Conservation (phyloP, 2,888 invertebrate genomes). For the Argyresthia albistria region DNA sequence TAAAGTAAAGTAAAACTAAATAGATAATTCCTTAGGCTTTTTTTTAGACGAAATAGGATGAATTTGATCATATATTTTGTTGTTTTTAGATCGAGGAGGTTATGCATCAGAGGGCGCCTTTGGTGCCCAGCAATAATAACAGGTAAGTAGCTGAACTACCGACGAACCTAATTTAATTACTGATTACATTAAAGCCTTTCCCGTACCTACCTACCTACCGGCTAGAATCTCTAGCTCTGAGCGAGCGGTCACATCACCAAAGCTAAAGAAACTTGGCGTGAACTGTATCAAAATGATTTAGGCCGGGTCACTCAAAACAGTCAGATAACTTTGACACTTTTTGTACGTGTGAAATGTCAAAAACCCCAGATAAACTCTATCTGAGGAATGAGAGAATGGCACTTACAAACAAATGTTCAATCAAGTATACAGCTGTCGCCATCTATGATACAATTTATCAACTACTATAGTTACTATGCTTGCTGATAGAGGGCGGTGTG, state of each 20-base stretch:
- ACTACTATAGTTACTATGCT: slow-evolving; percentile 8
- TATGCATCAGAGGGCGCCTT: slow-evolving; percentile 67
- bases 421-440: slow-evolving; percentile 22
- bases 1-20: no score
- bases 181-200: no score
- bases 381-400: no score
- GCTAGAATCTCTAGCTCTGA: no score
- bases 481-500: slow-evolving; percentile 21
- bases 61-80: slow-evolving; percentile 7
- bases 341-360: no score
- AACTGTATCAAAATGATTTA: no score
- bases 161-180: background rate
- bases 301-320: background rate
- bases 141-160: no score
- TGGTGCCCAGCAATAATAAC: slow-evolving; percentile 53
- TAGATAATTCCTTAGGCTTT: no score
- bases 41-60: background rate
- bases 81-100: slow-evolving; percentile 62
- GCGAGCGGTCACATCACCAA: no score
- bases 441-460: slow-evolving; percentile 23
- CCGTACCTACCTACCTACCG: no score
- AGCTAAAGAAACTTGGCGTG: no score
- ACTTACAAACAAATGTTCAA: background rate
- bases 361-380: no score
- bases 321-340: background rate